Evolutionary conservation across 2,888 invertebrate genomes (phyloP).

Genomic region (Rhimphoctona megacephalus): DNA sequence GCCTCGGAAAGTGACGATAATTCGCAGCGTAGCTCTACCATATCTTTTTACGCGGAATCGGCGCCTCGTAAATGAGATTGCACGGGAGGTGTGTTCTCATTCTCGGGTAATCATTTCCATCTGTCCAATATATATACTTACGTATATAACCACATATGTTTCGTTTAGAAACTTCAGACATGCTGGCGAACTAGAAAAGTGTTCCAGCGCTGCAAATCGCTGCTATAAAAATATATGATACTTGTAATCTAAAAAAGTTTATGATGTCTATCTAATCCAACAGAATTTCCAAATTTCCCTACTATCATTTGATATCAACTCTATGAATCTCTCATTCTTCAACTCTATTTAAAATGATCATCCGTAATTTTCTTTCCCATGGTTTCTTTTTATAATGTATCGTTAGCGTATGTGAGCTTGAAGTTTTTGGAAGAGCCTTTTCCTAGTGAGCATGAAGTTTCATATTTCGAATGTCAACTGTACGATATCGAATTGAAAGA

Average conservation of each 20-base stretch:
- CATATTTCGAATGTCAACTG: background rate
- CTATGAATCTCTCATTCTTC: background rate
- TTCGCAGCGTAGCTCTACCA: background rate
- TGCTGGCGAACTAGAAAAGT: background rate
- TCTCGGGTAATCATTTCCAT: slow-evolving; percentile 15
- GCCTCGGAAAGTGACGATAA: slow-evolving; percentile 27
- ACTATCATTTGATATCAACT: background rate
- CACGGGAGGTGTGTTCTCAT: slow-evolving; percentile 16
- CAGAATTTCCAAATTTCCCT: background rate
- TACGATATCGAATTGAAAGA: too few species aligned
- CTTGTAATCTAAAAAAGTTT: background rate
- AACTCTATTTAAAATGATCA: too few species aligned
- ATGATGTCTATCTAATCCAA: background rate
- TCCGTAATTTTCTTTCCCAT: too few species aligned
- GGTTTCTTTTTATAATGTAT: too few species aligned
- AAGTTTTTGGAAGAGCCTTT: background rate
- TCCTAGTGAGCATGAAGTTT: background rate
- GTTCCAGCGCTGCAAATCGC: too few species aligned
- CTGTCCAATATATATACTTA: background rate
- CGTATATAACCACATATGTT: background rate
- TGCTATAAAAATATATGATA: background rate
- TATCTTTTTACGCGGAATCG: slow-evolving; percentile 47
- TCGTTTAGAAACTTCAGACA: slow-evolving; percentile 1
- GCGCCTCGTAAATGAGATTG: slow-evolving; percentile 55
- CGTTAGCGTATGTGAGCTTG: background rate